Conservation (phyloP, 2,888 invertebrate genomes). For the Pecten maximus region DNA sequence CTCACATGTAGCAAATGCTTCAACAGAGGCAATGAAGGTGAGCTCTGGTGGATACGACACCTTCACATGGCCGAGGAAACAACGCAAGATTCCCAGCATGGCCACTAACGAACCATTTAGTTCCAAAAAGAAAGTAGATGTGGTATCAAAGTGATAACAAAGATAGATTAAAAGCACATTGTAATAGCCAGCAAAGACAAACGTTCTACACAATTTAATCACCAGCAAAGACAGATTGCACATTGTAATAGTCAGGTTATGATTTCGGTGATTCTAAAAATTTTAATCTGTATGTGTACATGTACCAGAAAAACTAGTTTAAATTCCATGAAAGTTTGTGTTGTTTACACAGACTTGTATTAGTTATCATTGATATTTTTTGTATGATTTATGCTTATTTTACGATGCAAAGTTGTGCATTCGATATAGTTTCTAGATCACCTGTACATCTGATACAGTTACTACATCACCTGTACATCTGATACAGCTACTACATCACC, state of each 20-base stretch:
- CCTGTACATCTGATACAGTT: background rate
- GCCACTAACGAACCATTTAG: conserved; percentile 76
- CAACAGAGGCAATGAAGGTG: conserved; percentile 60
- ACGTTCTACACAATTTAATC: too few relatives aligned
- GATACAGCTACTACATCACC: too few relatives aligned
- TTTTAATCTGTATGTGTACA: background rate
- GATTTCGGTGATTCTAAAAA: background rate
- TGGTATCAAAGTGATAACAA: conserved; percentile 40
- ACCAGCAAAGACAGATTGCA: too few relatives aligned
- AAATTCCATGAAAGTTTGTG: background rate
- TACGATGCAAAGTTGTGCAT: background rate
- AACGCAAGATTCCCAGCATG: conserved; percentile 65
- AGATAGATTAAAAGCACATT: background rate
- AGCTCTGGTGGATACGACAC: conserved; percentile 71
- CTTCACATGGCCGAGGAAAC: conserved; percentile 77
- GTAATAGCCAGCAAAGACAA: too few relatives aligned
- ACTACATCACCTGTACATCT: too few relatives aligned
- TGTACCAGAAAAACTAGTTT: background rate
- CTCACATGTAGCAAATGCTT: conserved; percentile 62
- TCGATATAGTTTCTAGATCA: background rate
- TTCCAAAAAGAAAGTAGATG: conserved; percentile 71
- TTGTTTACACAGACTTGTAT: background rate
- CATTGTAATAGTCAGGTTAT: background rate
- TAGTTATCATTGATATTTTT: background rate
- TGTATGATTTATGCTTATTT: background rate